Conservation (phyloP, 64 coral and sea anemone species). For the Cladopsammia gracilis region DNA sequence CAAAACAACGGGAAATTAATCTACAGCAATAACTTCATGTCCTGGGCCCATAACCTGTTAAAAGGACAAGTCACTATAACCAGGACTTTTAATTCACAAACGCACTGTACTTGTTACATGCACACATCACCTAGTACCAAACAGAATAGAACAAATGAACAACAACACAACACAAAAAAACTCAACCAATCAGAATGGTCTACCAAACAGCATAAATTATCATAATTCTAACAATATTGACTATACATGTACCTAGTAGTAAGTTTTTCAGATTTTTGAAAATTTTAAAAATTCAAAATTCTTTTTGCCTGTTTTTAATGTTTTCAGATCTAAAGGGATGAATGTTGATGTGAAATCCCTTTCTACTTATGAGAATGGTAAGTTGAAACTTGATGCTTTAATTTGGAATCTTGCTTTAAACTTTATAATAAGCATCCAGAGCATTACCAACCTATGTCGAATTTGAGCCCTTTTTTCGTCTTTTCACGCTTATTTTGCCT, state of each 20-base stretch:
- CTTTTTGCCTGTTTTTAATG: not conserved
- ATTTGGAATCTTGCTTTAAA: no score
- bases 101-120: not conserved
- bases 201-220: not conserved
- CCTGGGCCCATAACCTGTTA: slow-evolving; percentile 66
- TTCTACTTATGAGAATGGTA: slow-evolving; percentile 85
- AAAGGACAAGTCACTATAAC: no score
- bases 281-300: not conserved
- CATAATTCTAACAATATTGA: not conserved
- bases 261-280: not conserved
- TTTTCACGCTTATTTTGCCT: no score
- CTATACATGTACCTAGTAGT: no score
- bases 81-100: not conserved
- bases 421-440: no score
- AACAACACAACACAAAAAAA: not conserved
- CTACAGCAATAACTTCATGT: not conserved
- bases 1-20: slow-evolving; percentile 9
- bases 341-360: slow-evolving; percentile 93
- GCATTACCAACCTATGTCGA: no score
- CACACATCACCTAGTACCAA: not conserved
- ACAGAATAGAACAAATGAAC: not conserved
- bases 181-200: not conserved
- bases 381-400: not conserved
- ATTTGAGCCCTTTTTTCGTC: no score
- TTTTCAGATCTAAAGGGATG: slow-evolving; percentile 88